Conservation (phyloP, 1,140 invertebrate genomes). For the Holcopasites calliopsidis region DNA sequence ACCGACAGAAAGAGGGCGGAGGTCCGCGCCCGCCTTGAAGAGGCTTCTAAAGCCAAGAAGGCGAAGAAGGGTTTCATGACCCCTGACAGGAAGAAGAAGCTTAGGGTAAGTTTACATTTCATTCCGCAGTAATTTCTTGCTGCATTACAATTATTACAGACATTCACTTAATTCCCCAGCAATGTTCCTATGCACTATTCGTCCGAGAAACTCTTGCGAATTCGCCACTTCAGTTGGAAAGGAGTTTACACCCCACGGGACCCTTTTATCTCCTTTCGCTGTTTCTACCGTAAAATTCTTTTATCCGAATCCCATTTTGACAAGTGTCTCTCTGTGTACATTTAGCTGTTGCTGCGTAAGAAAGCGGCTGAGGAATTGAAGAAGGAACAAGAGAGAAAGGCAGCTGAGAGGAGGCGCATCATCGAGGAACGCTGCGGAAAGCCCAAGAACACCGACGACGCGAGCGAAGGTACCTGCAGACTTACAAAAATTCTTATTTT, state of each 20-base stretch:
- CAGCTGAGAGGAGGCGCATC: constrained; percentile 97
- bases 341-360: constrained; percentile 97
- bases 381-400: constrained; percentile 99
- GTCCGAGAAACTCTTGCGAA: background rate
- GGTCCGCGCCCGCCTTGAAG: constrained; percentile 96
- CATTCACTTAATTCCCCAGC: background rate
- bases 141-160: background rate
- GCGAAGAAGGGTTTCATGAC: constrained; percentile 99
- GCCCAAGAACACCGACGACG: constrained; percentile 93
- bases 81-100: constrained; percentile 98
- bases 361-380: constrained; percentile 99
- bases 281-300: too few species aligned
- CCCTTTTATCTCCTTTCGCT: too few species aligned
- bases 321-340: background rate
- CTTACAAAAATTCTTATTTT: background rate
- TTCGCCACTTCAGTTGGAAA: too few species aligned
- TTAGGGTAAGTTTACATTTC: constrained; percentile 86
- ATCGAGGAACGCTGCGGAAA: constrained; percentile 97
- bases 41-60: constrained; percentile 96
- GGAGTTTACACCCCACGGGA: too few species aligned
- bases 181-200: background rate
- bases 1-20: constrained; percentile 97
- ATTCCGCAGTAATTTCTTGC: constrained; percentile 10
- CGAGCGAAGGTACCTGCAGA: constrained; percentile 90
- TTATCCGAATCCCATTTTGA: too few species aligned